phyloP scores from a whole-genome alignment of 2,113 vertebrate genomes.

The Paradisaea rubra region DNA sequence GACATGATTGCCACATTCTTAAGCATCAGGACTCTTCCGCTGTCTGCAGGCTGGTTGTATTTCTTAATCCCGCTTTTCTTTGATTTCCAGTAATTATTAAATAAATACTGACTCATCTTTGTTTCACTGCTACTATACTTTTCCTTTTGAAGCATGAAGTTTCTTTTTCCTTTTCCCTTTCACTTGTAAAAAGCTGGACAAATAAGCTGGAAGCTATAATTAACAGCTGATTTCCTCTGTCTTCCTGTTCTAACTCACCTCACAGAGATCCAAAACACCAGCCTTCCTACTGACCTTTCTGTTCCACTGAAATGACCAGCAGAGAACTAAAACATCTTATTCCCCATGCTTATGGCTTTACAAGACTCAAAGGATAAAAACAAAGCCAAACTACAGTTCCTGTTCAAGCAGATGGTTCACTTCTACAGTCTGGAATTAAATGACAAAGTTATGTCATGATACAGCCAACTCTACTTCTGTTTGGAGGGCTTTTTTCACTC shows the following conservation, averaged over 20 bases:
- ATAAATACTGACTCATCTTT: conserved; percentile 57
- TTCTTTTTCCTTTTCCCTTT: background rate
- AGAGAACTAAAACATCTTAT: background rate
- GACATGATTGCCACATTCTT: background rate
- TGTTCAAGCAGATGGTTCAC: background rate
- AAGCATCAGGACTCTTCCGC: background rate
- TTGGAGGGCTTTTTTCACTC: background rate
- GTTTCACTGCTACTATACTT: conserved; percentile 6
- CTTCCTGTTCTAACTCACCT: background rate
- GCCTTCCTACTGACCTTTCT: background rate
- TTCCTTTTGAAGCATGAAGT: background rate
- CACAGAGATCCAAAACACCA: background rate
- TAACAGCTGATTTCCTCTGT: background rate
- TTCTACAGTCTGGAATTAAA: background rate
- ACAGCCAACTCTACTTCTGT: background rate
- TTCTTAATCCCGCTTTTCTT: conserved; percentile 32
- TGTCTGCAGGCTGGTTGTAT: conserved; percentile 9
- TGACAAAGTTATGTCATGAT: background rate
- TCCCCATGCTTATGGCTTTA: background rate
- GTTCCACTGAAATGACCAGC: background rate
- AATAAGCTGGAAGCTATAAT: conserved; percentile 38
- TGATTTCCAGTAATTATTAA: conserved; percentile 53
- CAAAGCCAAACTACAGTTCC: background rate
- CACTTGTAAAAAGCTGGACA: background rate
- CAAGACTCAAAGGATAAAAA: background rate